These are phyloP conservation scores for Zosterops hypoxanthus DNA, from an alignment of 2,113 vertebrate species.

Conservation along the genomic window DNA sequence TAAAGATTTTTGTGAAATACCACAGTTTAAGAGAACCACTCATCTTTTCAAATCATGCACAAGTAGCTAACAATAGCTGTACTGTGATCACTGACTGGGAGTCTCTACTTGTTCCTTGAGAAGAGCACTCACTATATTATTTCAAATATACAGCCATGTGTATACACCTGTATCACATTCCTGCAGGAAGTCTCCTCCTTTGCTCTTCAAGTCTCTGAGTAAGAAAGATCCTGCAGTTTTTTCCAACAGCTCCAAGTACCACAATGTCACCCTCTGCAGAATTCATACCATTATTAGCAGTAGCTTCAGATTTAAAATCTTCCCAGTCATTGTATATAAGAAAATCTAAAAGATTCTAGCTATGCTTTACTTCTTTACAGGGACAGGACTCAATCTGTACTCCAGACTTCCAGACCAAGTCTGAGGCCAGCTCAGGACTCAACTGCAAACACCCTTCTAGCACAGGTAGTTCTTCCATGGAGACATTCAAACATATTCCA, in stretches of 20 bases:
- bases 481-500: background rate
- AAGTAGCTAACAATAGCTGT: background rate
- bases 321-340: rapidly evolving
- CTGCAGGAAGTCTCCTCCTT: background rate
- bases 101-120: background rate
- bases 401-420: background rate
- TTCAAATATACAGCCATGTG: background rate
- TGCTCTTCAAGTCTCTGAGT: background rate
- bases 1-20: background rate
- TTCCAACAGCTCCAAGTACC: background rate
- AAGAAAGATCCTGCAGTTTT: background rate
- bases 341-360: background rate
- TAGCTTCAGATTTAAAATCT: background rate
- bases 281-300: background rate
- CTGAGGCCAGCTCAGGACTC: background rate
- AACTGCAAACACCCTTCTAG: background rate
- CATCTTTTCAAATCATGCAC: rapidly evolving
- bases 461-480: background rate
- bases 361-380: background rate
- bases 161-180: background rate
- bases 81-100: background rate
- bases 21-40: background rate
- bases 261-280: background rate
- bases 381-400: background rate
- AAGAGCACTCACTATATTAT: rapidly evolving